Base-by-base conservation (phyloP, 2,797 vertebrate genomes). In the Alfaro cultratus region DNA sequence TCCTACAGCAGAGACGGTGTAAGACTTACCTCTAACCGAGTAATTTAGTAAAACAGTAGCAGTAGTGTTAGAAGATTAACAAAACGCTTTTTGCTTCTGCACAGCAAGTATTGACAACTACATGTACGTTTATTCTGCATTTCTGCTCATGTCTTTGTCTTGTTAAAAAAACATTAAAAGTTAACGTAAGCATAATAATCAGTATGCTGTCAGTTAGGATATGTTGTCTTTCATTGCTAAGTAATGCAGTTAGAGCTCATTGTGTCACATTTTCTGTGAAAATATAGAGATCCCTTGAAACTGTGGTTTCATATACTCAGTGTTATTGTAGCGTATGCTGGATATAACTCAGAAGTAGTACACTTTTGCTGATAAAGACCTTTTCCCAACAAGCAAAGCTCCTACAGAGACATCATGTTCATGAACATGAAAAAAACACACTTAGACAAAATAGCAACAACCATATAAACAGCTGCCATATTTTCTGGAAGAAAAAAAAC, bases 391-490 rank as follows among this genome's bases (percentile, higher is more conserved):
- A 78, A 81, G 77, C 34, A 85, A 62, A 73, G 82, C 41, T 31
- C 10, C 11, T 39, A 45, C 13, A 1, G 36, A 79, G 31, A 80
- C 70, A 77, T 84, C 73, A 84, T 85, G 81, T 78, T 83, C 74
- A 85, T 85, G 81, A 79, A 72, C 85, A 74, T 49, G 15, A 21
- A 26, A 34, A 43, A 34, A 15, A 26, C 29, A 43, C 26, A 67
- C 62, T 45, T 0, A 0, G 11, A 81, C 83, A 83, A 87, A 91
- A 89, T 74, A 81, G 76, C 83, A 90, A 93, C 83, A 83, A 79
- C 2, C 34, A 80, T 77, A 83, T 11, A 77, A 92, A 89, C 90
- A 90, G 85, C 79, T 31, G 81, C 60, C 77, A 80, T 87, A 72
- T 85, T 92, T 81, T 53, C 73, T 85, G 51, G 49, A 51, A 9